Percentiles rank a stretch among this genome's conserved stretches.
phyloP scores from a whole-genome alignment of 2,797 vertebrate species.

The Tarsius wallacei region DNA sequence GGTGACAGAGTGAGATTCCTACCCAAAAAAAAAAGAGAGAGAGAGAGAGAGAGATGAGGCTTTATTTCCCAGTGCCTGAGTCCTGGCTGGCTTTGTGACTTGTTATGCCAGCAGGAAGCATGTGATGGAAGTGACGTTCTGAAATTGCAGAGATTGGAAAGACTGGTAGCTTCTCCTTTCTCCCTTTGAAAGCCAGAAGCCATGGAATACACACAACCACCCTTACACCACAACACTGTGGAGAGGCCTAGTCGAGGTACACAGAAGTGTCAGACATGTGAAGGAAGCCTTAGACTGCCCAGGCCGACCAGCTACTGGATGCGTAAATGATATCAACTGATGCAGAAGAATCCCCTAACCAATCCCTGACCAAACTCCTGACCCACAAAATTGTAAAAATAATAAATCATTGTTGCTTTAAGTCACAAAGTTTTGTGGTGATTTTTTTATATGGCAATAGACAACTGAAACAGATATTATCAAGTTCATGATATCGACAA shows the following conservation, averaged over 20 bases:
- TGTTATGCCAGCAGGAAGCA: not conserved
- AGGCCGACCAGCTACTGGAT: not conserved
- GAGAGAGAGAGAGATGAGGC: not conserved
- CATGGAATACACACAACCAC: not conserved
- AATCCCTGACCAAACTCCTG: not conserved
- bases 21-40: no score
- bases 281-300: not conserved
- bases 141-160: not conserved
- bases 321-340: not conserved
- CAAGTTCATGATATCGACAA: slow-evolving; percentile 3
- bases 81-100: not conserved
- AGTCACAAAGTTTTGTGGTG: not conserved
- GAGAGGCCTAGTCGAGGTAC: not conserved
- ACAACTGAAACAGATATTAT: slow-evolving; percentile 56
- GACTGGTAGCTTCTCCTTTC: not conserved
- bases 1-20: no score
- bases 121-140: not conserved
- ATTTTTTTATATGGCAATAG: slow-evolving; percentile 10
- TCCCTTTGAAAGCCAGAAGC: slow-evolving; percentile 10
- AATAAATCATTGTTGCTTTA: not conserved
- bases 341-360: not conserved
- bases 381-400: not conserved
- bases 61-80: slow-evolving; percentile 50
- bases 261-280: not conserved
- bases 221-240: not conserved